Percentiles rank a stretch among this genome's conserved stretches.
Evolutionary conservation across 2,888 invertebrate species (phyloP).

Genomic region (Cremastinae sp.): DNA sequence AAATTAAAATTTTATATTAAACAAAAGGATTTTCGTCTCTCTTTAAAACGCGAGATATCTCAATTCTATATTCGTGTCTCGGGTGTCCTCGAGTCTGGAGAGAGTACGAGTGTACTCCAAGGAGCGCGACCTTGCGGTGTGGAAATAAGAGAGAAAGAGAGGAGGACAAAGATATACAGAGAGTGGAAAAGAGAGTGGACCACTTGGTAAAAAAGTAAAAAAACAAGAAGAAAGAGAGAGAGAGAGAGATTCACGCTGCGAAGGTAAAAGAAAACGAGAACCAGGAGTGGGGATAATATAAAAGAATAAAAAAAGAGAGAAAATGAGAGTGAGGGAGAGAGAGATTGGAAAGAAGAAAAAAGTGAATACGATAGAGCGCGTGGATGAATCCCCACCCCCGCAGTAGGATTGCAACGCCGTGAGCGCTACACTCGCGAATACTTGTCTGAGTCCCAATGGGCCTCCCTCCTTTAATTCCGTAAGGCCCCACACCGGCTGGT

Average conservation of each 20-base stretch:
- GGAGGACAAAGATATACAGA: constrained; percentile 11
- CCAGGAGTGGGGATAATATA: neutral
- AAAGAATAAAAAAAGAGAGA: neutral
- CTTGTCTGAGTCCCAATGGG: constrained; percentile 54
- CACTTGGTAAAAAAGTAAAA: constrained; percentile 16
- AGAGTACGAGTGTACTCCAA: constrained; percentile 30
- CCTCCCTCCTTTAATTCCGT: constrained; percentile 45
- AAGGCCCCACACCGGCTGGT: constrained; percentile 57
- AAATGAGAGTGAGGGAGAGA: constrained; percentile 19
- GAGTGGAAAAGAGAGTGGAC: neutral
- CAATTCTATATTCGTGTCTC: constrained; percentile 32
- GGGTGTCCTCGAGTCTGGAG: constrained; percentile 45
- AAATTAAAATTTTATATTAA: neutral
- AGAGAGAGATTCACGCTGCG: constrained; percentile 16
- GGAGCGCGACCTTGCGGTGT: constrained; percentile 56
- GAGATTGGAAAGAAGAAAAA: neutral
- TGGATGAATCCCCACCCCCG: constrained; percentile 58
- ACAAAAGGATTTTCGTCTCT: neutral
- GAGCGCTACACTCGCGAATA: constrained; percentile 38
- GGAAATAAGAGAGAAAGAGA: constrained; percentile 33
- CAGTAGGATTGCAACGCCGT: constrained; percentile 45
- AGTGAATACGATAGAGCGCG: constrained; percentile 25
- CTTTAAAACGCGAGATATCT: constrained; percentile 7
- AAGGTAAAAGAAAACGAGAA: constrained; percentile 7
- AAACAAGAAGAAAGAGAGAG: neutral